A percentile compares a stretch with the other conserved stretches of the same genome.
These are phyloP conservation scores for Philhelius pedissequus DNA, from an alignment of 2,888 invertebrate genomes.

Conservation along the genomic window DNA sequence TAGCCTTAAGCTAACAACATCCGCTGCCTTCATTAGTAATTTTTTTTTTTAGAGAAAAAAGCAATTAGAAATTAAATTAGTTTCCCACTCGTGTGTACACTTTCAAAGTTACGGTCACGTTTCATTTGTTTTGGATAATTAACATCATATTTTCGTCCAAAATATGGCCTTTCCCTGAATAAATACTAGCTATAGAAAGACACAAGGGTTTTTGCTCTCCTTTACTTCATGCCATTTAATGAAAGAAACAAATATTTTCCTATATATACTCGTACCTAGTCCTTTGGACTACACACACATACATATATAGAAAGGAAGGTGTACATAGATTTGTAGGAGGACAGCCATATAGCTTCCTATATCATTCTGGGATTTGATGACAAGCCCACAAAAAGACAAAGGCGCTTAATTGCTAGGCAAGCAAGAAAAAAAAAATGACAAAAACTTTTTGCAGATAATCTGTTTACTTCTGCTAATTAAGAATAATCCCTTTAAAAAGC, in stretches of 20 bases:
- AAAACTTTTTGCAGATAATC: slow-evolving; percentile 43
- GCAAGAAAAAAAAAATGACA: too few relatives aligned
- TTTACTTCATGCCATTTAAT: neutral
- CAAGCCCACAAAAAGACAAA: slow-evolving; percentile 29
- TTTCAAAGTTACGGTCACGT: neutral
- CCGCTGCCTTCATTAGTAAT: neutral
- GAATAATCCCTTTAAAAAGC: slow-evolving; percentile 49
- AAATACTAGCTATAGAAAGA: neutral
- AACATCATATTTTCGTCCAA: neutral
- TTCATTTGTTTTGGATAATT: neutral
- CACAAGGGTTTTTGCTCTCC: neutral
- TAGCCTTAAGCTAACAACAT: neutral
- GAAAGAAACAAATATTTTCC: neutral
- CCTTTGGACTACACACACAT: neutral
- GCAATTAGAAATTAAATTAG: neutral
- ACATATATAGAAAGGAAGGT: neutral
- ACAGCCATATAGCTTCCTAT: neutral
- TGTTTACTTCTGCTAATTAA: slow-evolving; percentile 57
- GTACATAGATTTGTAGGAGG: neutral
- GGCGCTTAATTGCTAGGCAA: slow-evolving; percentile 34
- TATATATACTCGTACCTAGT: neutral
- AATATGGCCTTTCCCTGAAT: neutral
- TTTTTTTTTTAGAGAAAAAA: neutral
- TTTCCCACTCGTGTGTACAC: neutral
- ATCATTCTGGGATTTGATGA: neutral